Evolutionary conservation across 1,140 invertebrate species (phyloP).

Genomic region (Brachionus calyciflorus): DNA sequence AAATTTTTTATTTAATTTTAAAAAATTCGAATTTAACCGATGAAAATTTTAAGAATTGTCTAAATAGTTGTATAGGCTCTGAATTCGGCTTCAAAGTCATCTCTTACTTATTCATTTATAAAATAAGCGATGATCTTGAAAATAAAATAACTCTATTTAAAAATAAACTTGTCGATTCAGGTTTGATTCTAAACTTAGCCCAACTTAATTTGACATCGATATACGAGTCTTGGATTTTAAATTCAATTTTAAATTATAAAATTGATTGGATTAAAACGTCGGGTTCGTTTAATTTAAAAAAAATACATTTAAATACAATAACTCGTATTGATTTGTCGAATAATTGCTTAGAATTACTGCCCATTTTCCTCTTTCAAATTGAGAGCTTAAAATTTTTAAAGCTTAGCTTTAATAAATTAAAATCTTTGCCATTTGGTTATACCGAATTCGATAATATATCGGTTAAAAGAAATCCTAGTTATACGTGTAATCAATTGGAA

Average conservation of each 20-base stretch:
- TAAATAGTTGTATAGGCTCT: not conserved
- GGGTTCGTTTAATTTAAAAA: not conserved
- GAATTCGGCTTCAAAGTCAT: not conserved
- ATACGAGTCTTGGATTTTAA: conserved; percentile 3
- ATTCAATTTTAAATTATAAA: conserved; percentile 4
- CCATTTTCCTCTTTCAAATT: conserved; percentile 77
- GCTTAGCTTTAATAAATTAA: conserved; percentile 80
- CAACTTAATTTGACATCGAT: not conserved
- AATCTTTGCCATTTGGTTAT: conserved; percentile 65
- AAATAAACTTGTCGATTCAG: not conserved
- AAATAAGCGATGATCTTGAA: not conserved
- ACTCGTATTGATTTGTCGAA: conserved; percentile 89
- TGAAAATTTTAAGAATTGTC: not conserved
- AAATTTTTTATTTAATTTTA: conserved; percentile 22
- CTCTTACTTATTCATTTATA: not conserved
- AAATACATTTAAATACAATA: conserved; percentile 77
- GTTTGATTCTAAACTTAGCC: not conserved
- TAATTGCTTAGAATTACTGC: conserved; percentile 78
- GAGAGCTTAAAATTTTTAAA: conserved; percentile 75
- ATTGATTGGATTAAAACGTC: not conserved
- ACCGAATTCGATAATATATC: conserved; percentile 20
- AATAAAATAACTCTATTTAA: not conserved
- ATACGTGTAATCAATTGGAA: not conserved
- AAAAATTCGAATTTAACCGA: not conserved
- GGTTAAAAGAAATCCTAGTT: not conserved